Conservation (phyloP, 2,113 vertebrate species). For the Lophura nycthemera region DNA sequence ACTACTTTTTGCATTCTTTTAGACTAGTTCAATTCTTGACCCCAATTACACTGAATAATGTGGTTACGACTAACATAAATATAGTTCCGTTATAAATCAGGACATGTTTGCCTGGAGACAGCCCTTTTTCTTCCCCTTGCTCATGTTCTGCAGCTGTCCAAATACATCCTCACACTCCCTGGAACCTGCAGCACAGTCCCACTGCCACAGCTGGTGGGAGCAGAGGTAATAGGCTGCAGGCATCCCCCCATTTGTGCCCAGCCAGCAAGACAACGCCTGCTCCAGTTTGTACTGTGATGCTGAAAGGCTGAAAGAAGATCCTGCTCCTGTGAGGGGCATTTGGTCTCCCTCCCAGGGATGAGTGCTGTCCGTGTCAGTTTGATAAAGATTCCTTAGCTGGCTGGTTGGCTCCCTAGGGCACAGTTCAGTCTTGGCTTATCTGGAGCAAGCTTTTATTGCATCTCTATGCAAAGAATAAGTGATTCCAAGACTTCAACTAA, state of each 20-base stretch:
- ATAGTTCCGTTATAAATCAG: constrained; percentile 42
- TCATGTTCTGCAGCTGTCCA: constrained; percentile 33
- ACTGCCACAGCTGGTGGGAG: constrained; percentile 4
- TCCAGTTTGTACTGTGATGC: not conserved
- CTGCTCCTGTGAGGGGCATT: not conserved
- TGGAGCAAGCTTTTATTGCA: not conserved
- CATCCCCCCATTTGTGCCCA: not conserved
- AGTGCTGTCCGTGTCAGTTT: not conserved
- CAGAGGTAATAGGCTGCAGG: not conserved
- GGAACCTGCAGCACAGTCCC: constrained; percentile 11
- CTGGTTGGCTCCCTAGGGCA: constrained; percentile 33
- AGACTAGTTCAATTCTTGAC: constrained; percentile 52
- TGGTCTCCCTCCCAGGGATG: not conserved
- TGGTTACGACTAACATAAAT: constrained; percentile 55
- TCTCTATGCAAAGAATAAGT: not conserved
- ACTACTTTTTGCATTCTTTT: constrained; percentile 65
- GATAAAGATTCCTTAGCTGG: constrained; percentile 25
- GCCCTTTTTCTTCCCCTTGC: constrained; percentile 17
- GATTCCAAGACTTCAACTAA: not conserved
- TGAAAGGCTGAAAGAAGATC: not conserved
- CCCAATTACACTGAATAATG: constrained; percentile 50
- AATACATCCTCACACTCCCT: not conserved
- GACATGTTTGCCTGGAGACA: constrained; percentile 18
- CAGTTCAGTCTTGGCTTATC: not conserved
- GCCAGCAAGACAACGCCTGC: not conserved